Evolutionary conservation across 2,888 invertebrate genomes (phyloP), one percentile per base, ranked within the genome.

Genomic region (Tribolium freemani): DNA sequence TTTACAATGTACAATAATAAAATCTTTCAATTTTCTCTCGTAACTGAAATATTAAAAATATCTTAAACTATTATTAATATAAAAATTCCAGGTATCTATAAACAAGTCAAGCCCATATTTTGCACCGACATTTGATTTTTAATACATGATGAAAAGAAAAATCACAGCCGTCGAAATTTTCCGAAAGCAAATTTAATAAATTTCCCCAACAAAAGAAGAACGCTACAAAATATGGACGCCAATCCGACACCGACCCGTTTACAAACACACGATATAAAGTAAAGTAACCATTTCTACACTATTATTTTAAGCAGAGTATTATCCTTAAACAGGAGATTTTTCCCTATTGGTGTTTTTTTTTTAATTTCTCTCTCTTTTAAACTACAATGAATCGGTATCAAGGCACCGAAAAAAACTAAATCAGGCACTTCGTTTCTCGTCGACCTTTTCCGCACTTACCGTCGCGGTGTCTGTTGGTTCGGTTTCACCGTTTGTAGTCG

Each of bases 1-100:
- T 85, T 80, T 85, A 85, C 84, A 85, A 85, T 85, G 83, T 85
- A 85, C 84, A 85, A 83, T 80, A 84, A 26, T 26, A 26, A 26
- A 26, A 26, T 26, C 26, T 26, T 26, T 26, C 26, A 83, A 83
- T 83, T 81, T 83, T 80, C 81, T 82, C 78, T 82, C 82, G 84
- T 75, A 72, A 73, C 66, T 72, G 56, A 72, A 78, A 75, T 76
- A 76, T 79, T 81, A 79, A 79, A 80, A 80, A 79, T 77, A 73
- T 78, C 76, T 77, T 77, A 75, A 69, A 53, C 73, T 79, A 75
- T 76, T 70, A 64, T 70, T 73, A 70, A 70, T 72, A 72, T 72
- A 72, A 72, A 71, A 72, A 68, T 72, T 58, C 67, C 53, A 67
- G 60, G 60, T 56, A 72, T 72, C 61, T 57, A 72, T 72, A 71